Evolutionary conservation across 1,140 invertebrate species (phyloP).

Genomic region (Thaumatotibia leucotreta): DNA sequence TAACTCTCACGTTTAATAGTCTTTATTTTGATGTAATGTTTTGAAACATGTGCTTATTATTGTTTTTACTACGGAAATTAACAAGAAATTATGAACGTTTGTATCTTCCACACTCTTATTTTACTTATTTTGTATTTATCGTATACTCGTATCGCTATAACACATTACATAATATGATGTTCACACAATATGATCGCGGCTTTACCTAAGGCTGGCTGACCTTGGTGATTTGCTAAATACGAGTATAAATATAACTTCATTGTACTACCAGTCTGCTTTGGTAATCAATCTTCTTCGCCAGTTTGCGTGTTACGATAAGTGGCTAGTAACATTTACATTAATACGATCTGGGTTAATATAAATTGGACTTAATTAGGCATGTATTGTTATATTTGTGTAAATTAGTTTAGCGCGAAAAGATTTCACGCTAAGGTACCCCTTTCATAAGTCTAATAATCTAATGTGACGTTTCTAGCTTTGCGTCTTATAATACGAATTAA

Average conservation of each 20-base stretch:
- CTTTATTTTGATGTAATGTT: too few relatives aligned
- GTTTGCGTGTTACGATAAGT: slow-evolving; percentile 6
- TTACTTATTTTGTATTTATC: too few relatives aligned
- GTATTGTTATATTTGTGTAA: neutral
- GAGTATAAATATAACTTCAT: neutral
- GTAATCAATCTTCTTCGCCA: neutral
- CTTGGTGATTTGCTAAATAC: neutral
- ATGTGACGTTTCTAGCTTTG: neutral
- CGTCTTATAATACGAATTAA: too few relatives aligned
- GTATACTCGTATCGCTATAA: too few relatives aligned
- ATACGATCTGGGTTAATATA: neutral
- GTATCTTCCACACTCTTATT: too few relatives aligned
- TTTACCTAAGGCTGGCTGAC: neutral
- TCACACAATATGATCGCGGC: neutral
- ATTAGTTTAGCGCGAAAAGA: neutral
- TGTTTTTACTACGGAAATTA: too few relatives aligned
- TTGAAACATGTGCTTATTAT: too few relatives aligned
- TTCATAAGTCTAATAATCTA: too few relatives aligned
- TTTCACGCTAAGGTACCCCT: too few relatives aligned
- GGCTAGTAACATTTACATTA: slow-evolving; percentile 4
- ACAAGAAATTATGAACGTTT: too few relatives aligned
- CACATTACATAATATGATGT: neutral
- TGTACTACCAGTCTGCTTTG: neutral
- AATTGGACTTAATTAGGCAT: neutral
- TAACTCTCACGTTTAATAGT: too few relatives aligned